Percentiles rank a stretch among this genome's conserved stretches.
Conservation (phyloP, 2,888 invertebrate genomes). For the Erannis defoliaria region DNA sequence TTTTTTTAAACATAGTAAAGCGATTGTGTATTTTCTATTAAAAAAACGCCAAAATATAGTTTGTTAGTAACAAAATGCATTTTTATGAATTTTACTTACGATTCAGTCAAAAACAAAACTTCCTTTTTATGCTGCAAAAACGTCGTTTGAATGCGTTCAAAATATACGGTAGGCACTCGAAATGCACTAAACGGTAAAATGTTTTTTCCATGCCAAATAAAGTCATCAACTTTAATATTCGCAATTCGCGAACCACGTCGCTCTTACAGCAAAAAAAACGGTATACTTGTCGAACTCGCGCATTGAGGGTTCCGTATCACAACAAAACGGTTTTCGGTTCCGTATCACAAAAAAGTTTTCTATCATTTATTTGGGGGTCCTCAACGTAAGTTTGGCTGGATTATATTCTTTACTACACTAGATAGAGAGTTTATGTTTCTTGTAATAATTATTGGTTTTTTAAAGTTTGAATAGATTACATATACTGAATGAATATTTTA, state of each 20-base stretch:
- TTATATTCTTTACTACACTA: no score
- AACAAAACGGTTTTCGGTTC: no score
- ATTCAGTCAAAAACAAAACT: neutral
- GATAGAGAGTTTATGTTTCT: no score
- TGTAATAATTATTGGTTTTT: no score
- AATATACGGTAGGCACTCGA: slow-evolving; percentile 23
- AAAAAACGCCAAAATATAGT: neutral
- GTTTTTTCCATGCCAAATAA: slow-evolving; percentile 38
- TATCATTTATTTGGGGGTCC: no score
- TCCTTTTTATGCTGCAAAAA: neutral
- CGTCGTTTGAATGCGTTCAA: slow-evolving; percentile 19
- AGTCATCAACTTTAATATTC: slow-evolving; percentile 40
- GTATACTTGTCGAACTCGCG: neutral
- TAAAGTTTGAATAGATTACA: no score
- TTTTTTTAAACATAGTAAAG: no score
- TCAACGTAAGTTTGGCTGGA: no score
- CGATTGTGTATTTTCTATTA: no score
- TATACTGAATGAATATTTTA: no score
- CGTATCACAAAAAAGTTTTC: no score
- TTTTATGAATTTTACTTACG: neutral
- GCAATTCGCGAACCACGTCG: slow-evolving; percentile 33
- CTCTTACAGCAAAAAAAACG: slow-evolving; percentile 26
- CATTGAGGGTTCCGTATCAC: neutral
- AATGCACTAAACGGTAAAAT: slow-evolving; percentile 29
- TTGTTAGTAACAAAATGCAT: neutral